phyloP scores from a whole-genome alignment of 2,888 invertebrate species.

The Drosophila engyochracea region DNA sequence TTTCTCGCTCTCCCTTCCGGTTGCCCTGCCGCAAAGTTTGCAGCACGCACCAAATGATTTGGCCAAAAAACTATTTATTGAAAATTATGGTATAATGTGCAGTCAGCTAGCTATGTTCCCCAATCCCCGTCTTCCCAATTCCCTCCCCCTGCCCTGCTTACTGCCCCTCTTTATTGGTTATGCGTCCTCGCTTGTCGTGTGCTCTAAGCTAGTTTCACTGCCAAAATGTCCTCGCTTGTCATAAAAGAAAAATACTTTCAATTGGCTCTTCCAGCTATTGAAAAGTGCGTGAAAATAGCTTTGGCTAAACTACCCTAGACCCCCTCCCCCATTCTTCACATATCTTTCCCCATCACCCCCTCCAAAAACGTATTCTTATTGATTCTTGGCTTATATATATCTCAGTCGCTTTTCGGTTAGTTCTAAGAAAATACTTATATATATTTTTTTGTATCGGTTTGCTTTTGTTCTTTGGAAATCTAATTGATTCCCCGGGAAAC shows the following conservation, averaged over 20 bases:
- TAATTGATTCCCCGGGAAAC: conserved; percentile 8
- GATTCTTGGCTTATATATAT: conserved; percentile 12
- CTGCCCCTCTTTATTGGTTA: background rate
- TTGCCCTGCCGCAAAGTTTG: conserved; percentile 45
- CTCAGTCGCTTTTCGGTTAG: background rate
- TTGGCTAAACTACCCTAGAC: background rate
- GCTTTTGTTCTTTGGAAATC: conserved; percentile 4
- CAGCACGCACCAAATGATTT: conserved; percentile 70
- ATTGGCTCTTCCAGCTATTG: conserved; percentile 35
- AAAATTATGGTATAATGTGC: conserved; percentile 74
- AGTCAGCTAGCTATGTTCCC: conserved; percentile 26
- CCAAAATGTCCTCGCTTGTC: conserved; percentile 38
- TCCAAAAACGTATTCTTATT: conserved; percentile 19
- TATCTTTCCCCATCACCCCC: background rate
- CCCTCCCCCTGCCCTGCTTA: too few species aligned
- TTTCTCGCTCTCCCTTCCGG: background rate
- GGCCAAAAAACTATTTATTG: conserved; percentile 74
- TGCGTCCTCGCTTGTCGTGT: conserved; percentile 20
- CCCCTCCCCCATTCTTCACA: background rate
- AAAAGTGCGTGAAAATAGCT: conserved; percentile 42
- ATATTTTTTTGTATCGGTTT: conserved; percentile 10
- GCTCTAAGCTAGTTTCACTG: conserved; percentile 38
- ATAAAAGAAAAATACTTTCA: conserved; percentile 47
- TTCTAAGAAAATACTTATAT: conserved; percentile 1
- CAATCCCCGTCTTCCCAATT: too few species aligned